These are phyloP conservation scores for Alcis repandata DNA, from an alignment of 2,888 invertebrate species.

Conservation along the genomic window DNA sequence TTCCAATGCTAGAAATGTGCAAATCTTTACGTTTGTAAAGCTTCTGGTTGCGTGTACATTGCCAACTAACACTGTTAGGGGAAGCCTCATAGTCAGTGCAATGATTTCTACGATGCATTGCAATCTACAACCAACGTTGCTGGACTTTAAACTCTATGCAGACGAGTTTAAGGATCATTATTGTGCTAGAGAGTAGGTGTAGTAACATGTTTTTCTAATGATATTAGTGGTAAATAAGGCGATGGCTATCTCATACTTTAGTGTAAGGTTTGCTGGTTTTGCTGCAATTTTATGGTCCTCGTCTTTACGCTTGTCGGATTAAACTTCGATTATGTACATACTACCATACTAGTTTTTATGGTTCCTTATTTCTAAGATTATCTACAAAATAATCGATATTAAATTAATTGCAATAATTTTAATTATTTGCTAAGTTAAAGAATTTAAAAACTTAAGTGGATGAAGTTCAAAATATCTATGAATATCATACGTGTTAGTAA, in stretches of 20 bases:
- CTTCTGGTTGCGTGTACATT: slow-evolving; percentile 33
- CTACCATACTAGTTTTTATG: no score
- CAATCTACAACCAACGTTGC: neutral
- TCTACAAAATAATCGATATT: no score
- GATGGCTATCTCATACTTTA: neutral
- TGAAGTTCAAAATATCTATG: no score
- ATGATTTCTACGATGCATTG: slow-evolving; percentile 26
- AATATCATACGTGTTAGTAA: no score
- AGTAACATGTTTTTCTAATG: slow-evolving; percentile 29
- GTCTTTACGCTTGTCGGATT: no score
- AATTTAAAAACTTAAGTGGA: no score
- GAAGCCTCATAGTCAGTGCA: slow-evolving; percentile 37
- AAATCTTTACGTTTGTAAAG: slow-evolving; percentile 31
- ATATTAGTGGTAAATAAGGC: slow-evolving; percentile 21
- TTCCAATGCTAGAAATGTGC: slow-evolving; percentile 1
- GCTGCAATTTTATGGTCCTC: slow-evolving; percentile 4
- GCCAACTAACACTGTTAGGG: slow-evolving; percentile 41
- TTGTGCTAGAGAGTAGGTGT: neutral
- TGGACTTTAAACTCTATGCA: slow-evolving; percentile 3
- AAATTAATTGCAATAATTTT: no score
- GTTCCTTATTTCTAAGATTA: no score
- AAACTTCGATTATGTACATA: no score
- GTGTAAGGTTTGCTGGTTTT: slow-evolving; percentile 2
- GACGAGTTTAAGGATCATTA: slow-evolving; percentile 9
- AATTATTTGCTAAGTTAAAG: no score